Evolutionary conservation across 1,140 invertebrate species (phyloP).

Genomic region (Melanaphis sacchari): DNA sequence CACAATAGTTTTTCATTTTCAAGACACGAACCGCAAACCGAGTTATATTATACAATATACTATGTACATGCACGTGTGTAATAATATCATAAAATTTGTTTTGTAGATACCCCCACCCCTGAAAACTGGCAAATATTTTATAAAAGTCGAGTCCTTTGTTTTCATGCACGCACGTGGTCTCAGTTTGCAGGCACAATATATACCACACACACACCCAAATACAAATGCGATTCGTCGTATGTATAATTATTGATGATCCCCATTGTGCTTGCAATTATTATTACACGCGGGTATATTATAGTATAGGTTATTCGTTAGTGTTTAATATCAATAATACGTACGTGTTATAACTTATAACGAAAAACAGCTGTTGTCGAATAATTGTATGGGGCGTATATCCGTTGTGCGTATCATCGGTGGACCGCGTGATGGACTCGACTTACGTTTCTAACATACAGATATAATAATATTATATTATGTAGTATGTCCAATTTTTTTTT

Average conservation of each 20-base stretch:
- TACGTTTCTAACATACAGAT: background rate
- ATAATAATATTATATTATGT: background rate
- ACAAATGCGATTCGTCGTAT: background rate
- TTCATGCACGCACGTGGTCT: background rate
- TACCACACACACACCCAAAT: background rate
- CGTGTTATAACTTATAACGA: constrained; percentile 1
- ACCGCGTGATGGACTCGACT: background rate
- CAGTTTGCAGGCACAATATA: background rate
- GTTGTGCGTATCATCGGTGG: background rate
- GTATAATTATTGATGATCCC: background rate
- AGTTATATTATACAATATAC: background rate
- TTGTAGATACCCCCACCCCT: background rate
- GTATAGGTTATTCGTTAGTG: background rate
- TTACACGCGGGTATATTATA: background rate
- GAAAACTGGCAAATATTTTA: background rate
- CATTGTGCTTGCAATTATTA: too few relatives aligned
- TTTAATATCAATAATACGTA: background rate
- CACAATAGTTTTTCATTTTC: background rate
- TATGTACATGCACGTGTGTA: background rate
- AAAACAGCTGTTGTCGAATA: background rate
- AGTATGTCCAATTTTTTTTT: background rate
- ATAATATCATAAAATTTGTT: background rate
- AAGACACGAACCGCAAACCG: background rate
- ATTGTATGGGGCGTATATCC: background rate
- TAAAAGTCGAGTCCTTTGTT: constrained; percentile 22